These are phyloP conservation scores for Empis livida DNA, from an alignment of 2,888 invertebrate species.

Conservation along the genomic window DNA sequence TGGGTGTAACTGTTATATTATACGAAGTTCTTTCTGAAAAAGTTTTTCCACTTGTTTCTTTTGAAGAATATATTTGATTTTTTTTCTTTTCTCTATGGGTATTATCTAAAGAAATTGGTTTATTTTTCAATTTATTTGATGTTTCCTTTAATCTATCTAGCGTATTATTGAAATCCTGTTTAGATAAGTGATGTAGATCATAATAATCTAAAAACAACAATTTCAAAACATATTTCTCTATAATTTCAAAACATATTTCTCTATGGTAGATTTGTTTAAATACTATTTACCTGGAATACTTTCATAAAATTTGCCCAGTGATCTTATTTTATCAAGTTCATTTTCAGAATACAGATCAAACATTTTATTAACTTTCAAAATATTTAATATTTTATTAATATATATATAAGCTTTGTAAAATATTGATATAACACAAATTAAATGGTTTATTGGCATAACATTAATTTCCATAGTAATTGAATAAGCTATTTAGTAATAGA, in stretches of 20 bases:
- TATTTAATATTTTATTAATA: too few relatives aligned
- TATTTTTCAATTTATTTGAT: constrained; percentile 22
- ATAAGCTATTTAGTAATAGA: too few relatives aligned
- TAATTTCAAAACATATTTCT: too few relatives aligned
- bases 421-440: too few relatives aligned
- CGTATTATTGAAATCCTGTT: constrained; percentile 60
- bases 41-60: background rate
- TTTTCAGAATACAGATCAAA: constrained; percentile 22
- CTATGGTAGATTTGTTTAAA: too few relatives aligned
- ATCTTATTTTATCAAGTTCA: constrained; percentile 36
- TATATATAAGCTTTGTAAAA: too few relatives aligned
- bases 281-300: constrained; percentile 48
- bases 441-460: too few relatives aligned
- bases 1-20: too few relatives aligned
- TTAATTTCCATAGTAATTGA: too few relatives aligned
- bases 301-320: constrained; percentile 57
- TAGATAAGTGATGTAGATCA: constrained; percentile 61
- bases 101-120: constrained; percentile 9
- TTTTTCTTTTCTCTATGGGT: constrained; percentile 10
- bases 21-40: background rate
- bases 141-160: constrained; percentile 50
- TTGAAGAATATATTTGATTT: background rate
- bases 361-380: background rate
- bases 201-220: constrained; percentile 44
- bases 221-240: too few relatives aligned